phyloP scores from a whole-genome alignment of 1,140 invertebrate genomes.

The Bombus breviceps region DNA sequence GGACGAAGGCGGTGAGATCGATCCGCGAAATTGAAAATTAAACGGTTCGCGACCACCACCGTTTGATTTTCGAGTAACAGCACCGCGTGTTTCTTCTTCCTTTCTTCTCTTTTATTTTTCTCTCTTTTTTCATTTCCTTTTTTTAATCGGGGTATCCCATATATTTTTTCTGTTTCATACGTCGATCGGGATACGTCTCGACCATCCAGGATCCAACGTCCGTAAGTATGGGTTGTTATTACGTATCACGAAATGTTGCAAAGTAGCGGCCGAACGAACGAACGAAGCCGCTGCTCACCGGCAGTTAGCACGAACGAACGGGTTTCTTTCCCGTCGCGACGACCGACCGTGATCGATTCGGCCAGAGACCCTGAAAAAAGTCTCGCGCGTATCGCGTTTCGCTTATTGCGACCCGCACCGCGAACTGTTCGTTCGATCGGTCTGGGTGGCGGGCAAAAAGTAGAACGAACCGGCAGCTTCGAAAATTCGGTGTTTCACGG shows the following conservation, averaged over 20 bases:
- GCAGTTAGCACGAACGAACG: constrained; percentile 35
- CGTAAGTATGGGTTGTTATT: constrained; percentile 78
- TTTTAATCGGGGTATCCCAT: constrained; percentile 49
- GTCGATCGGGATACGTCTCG: constrained; percentile 7
- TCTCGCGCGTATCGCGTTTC: constrained; percentile 51
- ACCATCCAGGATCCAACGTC: constrained; percentile 81
- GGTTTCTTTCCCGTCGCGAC: constrained; percentile 32
- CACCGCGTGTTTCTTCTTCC: neutral
- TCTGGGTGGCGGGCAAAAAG: neutral
- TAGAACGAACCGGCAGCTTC: neutral
- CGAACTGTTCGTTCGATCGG: neutral
- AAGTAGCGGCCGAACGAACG: constrained; percentile 22
- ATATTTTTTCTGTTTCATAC: constrained; percentile 79
- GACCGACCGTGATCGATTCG: neutral
- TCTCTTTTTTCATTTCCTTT: neutral
- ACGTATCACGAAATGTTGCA: constrained; percentile 52
- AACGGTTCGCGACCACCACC: constrained; percentile 48
- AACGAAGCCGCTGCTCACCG: neutral
- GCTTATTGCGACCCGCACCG: constrained; percentile 2
- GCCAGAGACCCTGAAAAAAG: constrained; percentile 7
- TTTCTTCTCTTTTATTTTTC: no score
- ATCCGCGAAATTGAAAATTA: constrained; percentile 71
- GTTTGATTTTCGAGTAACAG: constrained; percentile 46
- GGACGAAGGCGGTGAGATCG: neutral
- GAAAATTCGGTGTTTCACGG: constrained; percentile 16